Evolutionary conservation across 2,797 vertebrate genomes (phyloP), one percentile per base, ranked within the genome.

Genomic region (Thunnus albacares): DNA sequence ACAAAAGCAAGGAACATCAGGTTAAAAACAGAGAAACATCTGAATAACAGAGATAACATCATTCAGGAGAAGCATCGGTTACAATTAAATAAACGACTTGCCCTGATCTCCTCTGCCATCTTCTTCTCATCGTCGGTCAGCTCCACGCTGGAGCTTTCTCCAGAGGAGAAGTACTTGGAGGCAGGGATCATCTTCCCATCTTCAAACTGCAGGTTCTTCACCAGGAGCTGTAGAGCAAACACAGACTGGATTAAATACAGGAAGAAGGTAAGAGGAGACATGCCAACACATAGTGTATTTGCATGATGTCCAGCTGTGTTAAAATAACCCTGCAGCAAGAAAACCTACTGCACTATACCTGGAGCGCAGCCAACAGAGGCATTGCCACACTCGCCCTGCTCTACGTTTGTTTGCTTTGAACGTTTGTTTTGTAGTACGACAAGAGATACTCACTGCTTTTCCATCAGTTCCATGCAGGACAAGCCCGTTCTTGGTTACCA

Each of bases 111-210:
- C 83, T 97, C 96, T 0, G 97, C 97, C 84, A 97, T 93, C 69
- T 93, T 96, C 87, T 93, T 93, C 90, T 99, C 98, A 2, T 97
- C 96, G 0, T 96, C 94, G 1, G 96, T 98, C 75, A 99, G 96
- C 83, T 99, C 97, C 83, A 99, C 63, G 2, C 91, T 89, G 52
- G 92, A 63, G 5, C 85, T 94, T 66, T 99, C 97, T 14, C 96
- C 96, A 0, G 92, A 78, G 22, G 96, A 96, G 86, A 99, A 99
- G 86, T 97, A 99, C 87, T 97, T 97, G 67, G 97, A 96, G 7
- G 98, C 98, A 47, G 96, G 94, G 56, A 99, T 99, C 98, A 99
- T 99, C 94, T 95, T 99, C 49, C 98, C 97, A 72, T 97, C 97
- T 83, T 98, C 97, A 94, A 99, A 98, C 79, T 98, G 98, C 76